A percentile compares a stretch with the other conserved stretches of the same genome.
These are phyloP conservation scores for Aphodius granarius DNA, from an alignment of 2,888 invertebrate genomes.

Conservation along the genomic window DNA sequence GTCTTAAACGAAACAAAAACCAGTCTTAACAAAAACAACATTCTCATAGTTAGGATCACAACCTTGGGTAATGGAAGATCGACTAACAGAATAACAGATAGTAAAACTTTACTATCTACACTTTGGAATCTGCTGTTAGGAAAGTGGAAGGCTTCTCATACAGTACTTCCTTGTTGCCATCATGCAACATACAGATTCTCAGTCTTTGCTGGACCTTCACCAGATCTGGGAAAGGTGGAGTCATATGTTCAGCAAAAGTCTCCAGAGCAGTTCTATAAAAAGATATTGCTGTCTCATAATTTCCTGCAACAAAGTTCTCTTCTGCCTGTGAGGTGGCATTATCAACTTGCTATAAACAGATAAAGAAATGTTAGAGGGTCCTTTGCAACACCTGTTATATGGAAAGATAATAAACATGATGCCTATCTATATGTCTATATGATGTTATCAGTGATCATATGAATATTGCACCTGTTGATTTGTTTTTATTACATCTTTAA, in stretches of 20 bases:
- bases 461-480: too few species aligned
- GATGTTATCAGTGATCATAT: too few species aligned
- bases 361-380: background rate
- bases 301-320: constrained; percentile 35
- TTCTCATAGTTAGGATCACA: background rate
- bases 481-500: background rate
- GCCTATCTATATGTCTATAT: too few species aligned
- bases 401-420: too few species aligned
- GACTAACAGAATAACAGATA: background rate
- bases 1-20: background rate
- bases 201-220: constrained; percentile 49
- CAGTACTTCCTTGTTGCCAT: constrained; percentile 18
- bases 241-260: constrained; percentile 43
- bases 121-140: background rate
- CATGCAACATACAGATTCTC: constrained; percentile 45
- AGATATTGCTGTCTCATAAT: constrained; percentile 42
- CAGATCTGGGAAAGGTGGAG: constrained; percentile 49
- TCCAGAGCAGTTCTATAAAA: constrained; percentile 44
- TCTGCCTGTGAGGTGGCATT: constrained; percentile 45
- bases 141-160: constrained; percentile 21
- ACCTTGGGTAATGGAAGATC: background rate
- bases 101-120: background rate
- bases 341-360: constrained; percentile 39
- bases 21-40: too few species aligned
- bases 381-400: background rate